Base-by-base conservation (phyloP, 2,113 vertebrate genomes). In the Neogale vison region DNA sequence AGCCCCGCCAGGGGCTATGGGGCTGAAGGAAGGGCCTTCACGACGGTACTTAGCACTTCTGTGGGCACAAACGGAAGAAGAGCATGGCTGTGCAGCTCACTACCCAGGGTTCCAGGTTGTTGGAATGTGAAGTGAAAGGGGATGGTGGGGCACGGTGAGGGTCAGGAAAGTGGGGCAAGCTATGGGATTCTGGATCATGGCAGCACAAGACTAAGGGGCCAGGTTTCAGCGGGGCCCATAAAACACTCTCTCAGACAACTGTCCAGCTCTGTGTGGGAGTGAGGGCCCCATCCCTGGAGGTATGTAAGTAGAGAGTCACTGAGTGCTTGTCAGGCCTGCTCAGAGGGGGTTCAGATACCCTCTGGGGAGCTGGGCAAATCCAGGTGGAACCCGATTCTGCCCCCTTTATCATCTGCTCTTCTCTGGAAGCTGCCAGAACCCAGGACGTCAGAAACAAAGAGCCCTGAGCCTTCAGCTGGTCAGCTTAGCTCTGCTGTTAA, bases 51-150 rank as follows among this genome's bases (percentile, higher is more conserved):
- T 7, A 24, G 45, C 36, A 45, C 1, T 7, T 23, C 5, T 3
- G 1, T 1, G 23, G 18, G 45, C 26, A 85, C 17, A 29, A 65
- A 24, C 29, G 29, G 21, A 31, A n/a, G 47, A 18, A 24, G 0
- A 1, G 36, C 0, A 0, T 17, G 5, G 2, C 6, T 47, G 3
- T 42, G 71, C 17, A 8, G 26, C 52, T 42, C n/a, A 69, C 39
- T 36, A 17, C 15, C 1, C 17, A 45, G 13, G 52, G 29, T 10
- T 36, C 76, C 31, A 23, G 39, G 42, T 14, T n/a, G 76, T 24
- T 17, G 52, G 52, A 74, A 10, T 2, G 15, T 9, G 34, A n/a
- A 4, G 80, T 26, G 72, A 61, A 21, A 61, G 92, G 36, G 24
- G 31, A 36, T n/a, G n/a, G 63, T 59, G 17, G 77, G 69, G 23